phyloP scores from a whole-genome alignment of 2,888 invertebrate species.

The Eurois occulta region DNA sequence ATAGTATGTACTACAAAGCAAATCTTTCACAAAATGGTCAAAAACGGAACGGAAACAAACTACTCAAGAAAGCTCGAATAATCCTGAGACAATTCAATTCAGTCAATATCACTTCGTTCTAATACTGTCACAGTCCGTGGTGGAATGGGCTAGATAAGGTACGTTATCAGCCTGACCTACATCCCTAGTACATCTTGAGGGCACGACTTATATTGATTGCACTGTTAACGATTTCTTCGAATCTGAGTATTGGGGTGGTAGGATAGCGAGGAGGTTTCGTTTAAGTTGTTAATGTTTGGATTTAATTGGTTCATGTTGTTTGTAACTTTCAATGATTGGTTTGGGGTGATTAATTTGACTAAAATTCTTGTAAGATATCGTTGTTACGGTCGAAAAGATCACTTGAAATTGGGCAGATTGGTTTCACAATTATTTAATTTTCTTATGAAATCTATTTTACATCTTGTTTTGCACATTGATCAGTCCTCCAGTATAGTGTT shows the following conservation, averaged over 20 bases:
- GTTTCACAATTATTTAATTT: too few relatives aligned
- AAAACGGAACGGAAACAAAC: neutral
- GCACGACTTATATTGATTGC: conserved; percentile 51
- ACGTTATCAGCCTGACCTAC: conserved; percentile 63
- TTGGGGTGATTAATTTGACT: neutral
- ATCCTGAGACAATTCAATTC: conserved; percentile 21
- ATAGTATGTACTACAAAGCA: neutral
- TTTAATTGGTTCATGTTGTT: neutral
- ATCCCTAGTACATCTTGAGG: conserved; percentile 50
- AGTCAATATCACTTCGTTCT: conserved; percentile 28
- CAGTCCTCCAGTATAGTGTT: neutral
- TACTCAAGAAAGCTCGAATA: neutral
- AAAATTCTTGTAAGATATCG: neutral
- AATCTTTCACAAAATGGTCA: neutral
- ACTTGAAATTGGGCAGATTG: too few relatives aligned
- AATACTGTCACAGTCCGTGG: conserved; percentile 42
- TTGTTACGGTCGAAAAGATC: neutral
- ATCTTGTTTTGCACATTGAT: too few relatives aligned
- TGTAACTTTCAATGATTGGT: too few relatives aligned
- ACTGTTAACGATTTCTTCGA: conserved; percentile 43
- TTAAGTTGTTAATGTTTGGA: neutral
- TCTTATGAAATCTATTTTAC: too few relatives aligned
- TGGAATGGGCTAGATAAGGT: conserved; percentile 54
- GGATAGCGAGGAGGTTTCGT: neutral
- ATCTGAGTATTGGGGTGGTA: conserved; percentile 3